Conservation (phyloP, 2,113 vertebrate species). For the Lophius piscatorius region DNA sequence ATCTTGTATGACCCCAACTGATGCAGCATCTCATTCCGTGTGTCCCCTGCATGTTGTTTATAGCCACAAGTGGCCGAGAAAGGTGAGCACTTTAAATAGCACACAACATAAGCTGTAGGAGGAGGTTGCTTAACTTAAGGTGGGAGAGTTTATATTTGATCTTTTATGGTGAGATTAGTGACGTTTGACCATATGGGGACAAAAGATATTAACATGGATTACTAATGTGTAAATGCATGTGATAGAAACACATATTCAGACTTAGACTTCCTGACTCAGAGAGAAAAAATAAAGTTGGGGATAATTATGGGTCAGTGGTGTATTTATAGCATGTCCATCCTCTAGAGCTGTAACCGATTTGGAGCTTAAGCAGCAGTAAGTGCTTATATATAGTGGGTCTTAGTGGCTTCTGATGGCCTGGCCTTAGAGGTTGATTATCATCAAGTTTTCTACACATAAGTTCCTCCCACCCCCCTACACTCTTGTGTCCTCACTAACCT, state of each 20-base stretch:
- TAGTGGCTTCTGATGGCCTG: slow-evolving; percentile 52
- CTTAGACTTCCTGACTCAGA: slow-evolving; percentile 58
- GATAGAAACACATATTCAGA: slow-evolving; percentile 11
- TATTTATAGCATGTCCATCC: slow-evolving; percentile 69
- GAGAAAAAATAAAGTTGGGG: slow-evolving; percentile 30
- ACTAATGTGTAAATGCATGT: slow-evolving; percentile 20
- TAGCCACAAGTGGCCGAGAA: slow-evolving; percentile 16
- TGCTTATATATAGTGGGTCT: slow-evolving; percentile 67
- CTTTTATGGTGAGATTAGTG: slow-evolving; percentile 47
- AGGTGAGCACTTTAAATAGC: slow-evolving; percentile 52
- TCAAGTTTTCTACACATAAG: slow-evolving; percentile 30
- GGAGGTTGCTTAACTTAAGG: slow-evolving; percentile 30
- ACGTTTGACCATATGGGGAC: slow-evolving; percentile 10
- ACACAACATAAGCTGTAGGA: slow-evolving; percentile 14
- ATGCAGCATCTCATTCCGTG: slow-evolving; percentile 17
- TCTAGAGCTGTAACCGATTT: slow-evolving; percentile 66
- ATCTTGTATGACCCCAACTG: background rate
- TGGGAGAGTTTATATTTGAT: slow-evolving; percentile 19
- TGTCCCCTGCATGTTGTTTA: slow-evolving; percentile 7
- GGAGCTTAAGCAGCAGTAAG: slow-evolving; percentile 60
- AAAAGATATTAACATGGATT: slow-evolving; percentile 33
- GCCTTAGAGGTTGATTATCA: slow-evolving; percentile 54
- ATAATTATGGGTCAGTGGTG: slow-evolving; percentile 38
- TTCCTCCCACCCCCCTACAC: slow-evolving; percentile 1
- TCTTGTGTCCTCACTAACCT: slow-evolving; percentile 24